phyloP scores from a whole-genome alignment of 2,888 invertebrate species.

The Ophraella communa region DNA sequence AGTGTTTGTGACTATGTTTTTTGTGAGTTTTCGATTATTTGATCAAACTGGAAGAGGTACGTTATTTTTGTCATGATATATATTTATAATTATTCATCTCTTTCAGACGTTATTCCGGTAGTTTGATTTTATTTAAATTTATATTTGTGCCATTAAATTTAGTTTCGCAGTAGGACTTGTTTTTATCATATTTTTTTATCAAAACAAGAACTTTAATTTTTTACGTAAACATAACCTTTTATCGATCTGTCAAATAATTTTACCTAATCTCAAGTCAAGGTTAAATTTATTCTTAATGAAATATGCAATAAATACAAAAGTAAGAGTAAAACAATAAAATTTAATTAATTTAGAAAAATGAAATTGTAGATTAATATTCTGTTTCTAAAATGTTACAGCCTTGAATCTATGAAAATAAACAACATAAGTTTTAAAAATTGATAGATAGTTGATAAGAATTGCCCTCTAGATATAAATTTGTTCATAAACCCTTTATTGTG shows the following conservation, averaged over 20 bases:
- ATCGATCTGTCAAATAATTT: neutral
- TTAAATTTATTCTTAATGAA: neutral
- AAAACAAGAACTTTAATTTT: neutral
- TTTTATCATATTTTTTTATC: neutral
- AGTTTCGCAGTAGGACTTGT: neutral
- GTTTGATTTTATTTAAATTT: neutral
- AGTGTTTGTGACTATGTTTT: slow-evolving; percentile 20
- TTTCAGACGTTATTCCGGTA: neutral
- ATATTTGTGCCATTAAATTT: neutral
- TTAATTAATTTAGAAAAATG: no score
- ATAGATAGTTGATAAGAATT: no score
- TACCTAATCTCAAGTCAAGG: neutral
- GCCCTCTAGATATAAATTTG: no score
- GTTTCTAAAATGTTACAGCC: no score
- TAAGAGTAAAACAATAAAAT: no score
- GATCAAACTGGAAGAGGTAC: slow-evolving; percentile 16
- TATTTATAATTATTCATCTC: neutral
- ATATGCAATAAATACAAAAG: no score
- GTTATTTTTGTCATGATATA: neutral
- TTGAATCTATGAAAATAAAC: no score
- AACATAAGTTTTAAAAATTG: no score
- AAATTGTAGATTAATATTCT: no score
- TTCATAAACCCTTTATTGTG: no score
- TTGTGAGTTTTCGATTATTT: slow-evolving; percentile 2
- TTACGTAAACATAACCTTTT: neutral